Conservation (phyloP, 2,888 invertebrate genomes). For the Caenorhabditis drosophilae region DNA sequence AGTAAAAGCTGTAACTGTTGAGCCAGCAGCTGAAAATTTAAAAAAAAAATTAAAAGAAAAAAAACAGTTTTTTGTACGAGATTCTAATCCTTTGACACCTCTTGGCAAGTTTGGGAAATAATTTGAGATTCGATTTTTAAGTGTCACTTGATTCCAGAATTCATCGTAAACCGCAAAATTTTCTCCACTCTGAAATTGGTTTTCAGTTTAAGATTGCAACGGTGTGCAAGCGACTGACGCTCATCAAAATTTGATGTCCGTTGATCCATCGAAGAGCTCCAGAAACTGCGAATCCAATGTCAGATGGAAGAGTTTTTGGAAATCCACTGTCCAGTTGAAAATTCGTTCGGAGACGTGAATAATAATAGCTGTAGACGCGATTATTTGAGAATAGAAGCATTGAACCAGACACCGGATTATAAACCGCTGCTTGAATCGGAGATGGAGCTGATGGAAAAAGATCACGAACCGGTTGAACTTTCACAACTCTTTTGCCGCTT, state of each 20-base stretch:
- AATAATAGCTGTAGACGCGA: constrained; percentile 61
- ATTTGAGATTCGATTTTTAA: constrained; percentile 50
- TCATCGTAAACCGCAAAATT: constrained; percentile 65
- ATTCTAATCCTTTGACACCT: constrained; percentile 54
- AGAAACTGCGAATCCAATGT: constrained; percentile 52
- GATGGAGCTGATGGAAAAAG: constrained; percentile 51
- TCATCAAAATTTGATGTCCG: constrained; percentile 62
- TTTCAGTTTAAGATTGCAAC: not conserved
- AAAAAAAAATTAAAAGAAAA: not conserved
- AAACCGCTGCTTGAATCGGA: constrained; percentile 45
- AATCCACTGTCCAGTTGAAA: constrained; percentile 55
- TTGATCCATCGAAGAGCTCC: constrained; percentile 64
- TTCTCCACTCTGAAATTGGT: constrained; percentile 46
- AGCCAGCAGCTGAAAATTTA: constrained; percentile 25
- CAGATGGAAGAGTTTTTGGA: constrained; percentile 58
- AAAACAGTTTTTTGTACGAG: constrained; percentile 26
- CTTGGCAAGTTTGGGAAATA: constrained; percentile 63
- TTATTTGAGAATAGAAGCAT: constrained; percentile 58
- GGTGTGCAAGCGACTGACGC: constrained; percentile 31
- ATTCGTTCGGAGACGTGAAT: constrained; percentile 46
- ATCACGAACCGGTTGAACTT: constrained; percentile 44
- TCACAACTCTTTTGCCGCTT: constrained; percentile 40
- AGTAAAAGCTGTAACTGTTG: constrained; percentile 35
- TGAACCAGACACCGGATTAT: constrained; percentile 50
- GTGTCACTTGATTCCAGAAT: constrained; percentile 64